Base-by-base conservation (phyloP, 2,888 invertebrate species). In the Amblyteles armatorius region DNA sequence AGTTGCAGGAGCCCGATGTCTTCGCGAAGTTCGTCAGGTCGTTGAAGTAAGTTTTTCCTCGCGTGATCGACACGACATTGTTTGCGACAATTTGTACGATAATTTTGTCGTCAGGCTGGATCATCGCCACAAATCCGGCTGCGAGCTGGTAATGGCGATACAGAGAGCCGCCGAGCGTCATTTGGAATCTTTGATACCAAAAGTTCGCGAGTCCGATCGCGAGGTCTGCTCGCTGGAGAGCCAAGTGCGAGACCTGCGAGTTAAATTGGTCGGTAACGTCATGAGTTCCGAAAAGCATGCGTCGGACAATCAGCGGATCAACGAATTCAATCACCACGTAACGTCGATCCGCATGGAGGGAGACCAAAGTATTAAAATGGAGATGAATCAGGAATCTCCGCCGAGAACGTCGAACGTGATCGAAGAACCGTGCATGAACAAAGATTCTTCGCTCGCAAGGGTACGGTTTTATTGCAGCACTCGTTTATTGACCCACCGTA, bases 161-260 rank as follows among this genome's bases (percentile, higher is more conserved):
- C 90, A 92, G 29, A 91, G 85, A 79, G 87, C 84, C 71, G 91
- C 89, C 19, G 91, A 91, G 78, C 78, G 78, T n/a, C 89, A 88
- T 82, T 88, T 93, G 72, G 89, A 88, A 44, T 26, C 86, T 16
- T 72, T 92, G 74, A 90, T 92, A 40, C 91, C 92, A 13, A 77
- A 88, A 72, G 88, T 94, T 26, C 93, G 92, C 79, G 90, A 93
- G 29, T 91, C 94, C 13, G 94, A 95, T 85, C 76, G 90, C 7
- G 93, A 94, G 90, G 91, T 94, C 50, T 88, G 88, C 57, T 79
- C 85, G 13, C 88, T 94, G 36, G 91, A 92, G 68, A 88, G 67
- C 40, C 83, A 90, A 86, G 86, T 93, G 7, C 65, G 68, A 22
- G 88, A 91, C 44, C 57, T 92, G 19, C 86, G 82, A 73, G 60